Base-by-base conservation (phyloP, 2,888 invertebrate genomes). In the Micoletzkya japonica region DNA sequence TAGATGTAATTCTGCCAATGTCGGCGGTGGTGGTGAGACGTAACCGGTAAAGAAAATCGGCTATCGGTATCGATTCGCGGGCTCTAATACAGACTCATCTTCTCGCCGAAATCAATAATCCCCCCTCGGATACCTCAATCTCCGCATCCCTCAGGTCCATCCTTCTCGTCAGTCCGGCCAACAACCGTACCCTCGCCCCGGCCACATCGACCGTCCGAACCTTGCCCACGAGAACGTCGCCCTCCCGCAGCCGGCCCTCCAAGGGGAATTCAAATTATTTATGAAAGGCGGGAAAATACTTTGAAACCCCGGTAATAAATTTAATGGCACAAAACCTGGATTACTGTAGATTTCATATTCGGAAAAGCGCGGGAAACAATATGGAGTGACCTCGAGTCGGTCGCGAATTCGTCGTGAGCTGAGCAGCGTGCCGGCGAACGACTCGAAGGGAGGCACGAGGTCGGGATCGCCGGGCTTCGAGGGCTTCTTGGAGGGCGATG, bases 161-260 rank as follows among this genome's bases (percentile, higher is more conserved):
- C 30, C 66, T 54, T 56, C 37, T 66, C 7, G 28, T 66, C 24
- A 56, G 7, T 52, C 32, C 66, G 2, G 54, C 52, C 28, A 66
- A 20, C 37, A 66, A 26, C 49, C 39, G 32, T 28, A 66, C 66
- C 37, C 56, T 52, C 2, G 66, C 66, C 7, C 66, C 66, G 1
- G 56, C 66, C 34, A 66, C 66, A 54, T 66, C 66, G 37, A 66
- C 56, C 2, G 30, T n/a, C 17, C 56, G 54, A 14, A 66, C 66
- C 39, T 66, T 66, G n/a, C 54, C 66, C 2, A 66, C 10, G 4
- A 66, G n/a, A 4, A 7, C 10, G n/a, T 52, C 66, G 39, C 66
- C 66, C 56, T 66, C 66, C 20, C 39, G 56, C 26, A 66, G 66
- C 32, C 56, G 52, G 39, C 34, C 37, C 66, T 66, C 52, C 39